Evolutionary conservation across 1,140 invertebrate genomes (phyloP).

Genomic region (Trachelipus rathkii): DNA sequence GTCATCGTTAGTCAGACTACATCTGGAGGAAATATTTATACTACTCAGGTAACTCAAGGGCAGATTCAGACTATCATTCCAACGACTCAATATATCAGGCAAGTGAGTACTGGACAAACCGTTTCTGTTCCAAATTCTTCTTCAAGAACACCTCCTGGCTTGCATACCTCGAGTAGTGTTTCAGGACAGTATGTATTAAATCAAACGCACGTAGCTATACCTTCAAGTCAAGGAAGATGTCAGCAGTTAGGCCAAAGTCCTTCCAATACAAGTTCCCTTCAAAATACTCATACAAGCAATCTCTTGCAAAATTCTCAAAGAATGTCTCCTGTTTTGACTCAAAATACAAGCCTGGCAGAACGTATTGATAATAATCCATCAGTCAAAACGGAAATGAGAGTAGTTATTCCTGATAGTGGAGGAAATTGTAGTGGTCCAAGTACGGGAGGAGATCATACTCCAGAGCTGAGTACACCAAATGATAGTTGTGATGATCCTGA

Average conservation of each 20-base stretch:
- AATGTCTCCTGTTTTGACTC: background rate
- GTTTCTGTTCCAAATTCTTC: background rate
- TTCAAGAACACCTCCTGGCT: background rate
- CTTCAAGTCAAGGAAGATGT: background rate
- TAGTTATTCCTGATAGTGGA: conserved; percentile 40
- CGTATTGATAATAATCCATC: conserved; percentile 33
- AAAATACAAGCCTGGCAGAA: conserved; percentile 30
- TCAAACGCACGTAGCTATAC: background rate
- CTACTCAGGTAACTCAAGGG: background rate
- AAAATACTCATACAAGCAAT: background rate
- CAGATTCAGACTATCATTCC: background rate
- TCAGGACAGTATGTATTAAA: background rate
- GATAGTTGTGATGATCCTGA: conserved; percentile 35
- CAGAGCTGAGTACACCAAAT: conserved; percentile 49
- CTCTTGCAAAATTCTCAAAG: background rate
- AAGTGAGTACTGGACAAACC: background rate
- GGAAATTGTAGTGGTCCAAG: conserved; percentile 30
- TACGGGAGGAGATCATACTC: conserved; percentile 56
- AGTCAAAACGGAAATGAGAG: conserved; percentile 39
- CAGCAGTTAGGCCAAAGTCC: background rate
- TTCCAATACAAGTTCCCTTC: background rate
- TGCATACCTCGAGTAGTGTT: background rate
- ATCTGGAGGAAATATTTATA: background rate
- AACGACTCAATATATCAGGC: background rate
- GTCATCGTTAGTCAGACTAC: background rate